Base-by-base conservation (phyloP, 2,888 invertebrate species). In the Chrysolina americana region DNA sequence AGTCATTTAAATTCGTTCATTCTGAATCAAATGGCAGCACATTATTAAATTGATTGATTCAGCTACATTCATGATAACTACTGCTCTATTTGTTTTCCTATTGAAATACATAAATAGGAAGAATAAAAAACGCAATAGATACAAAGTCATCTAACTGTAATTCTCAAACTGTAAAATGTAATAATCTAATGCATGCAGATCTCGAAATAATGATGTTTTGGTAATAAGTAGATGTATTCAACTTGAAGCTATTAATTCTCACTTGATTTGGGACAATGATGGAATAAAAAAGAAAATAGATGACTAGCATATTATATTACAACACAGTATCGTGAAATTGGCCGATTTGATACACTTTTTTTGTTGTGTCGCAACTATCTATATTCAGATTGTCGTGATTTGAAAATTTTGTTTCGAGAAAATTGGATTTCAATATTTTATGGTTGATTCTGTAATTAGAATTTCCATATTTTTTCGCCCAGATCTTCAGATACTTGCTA, bases 341-440 rank as follows among this genome's bases (percentile, higher is more conserved):
- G 68, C 73, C 76, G 73, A 77, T 76, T 77, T 71, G 65, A 70
- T 76, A 71, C 75, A 75, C 73, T 68, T 68, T 74, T 66, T 74
- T 68, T 41, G 41, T 17, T 28, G 23, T 68, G 68, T 71, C 76
- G 71, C 66, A 71, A 71, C 66, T 70, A 70, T 64, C 62, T 69
- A 70, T 65, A 70, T 70, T 65, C 66, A 56, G 65, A 70, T 74
- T 66, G 70, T 70, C 70, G 62, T 62, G 56, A 11, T 65, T 15
- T 28, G 36, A 36, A 36, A 36, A 36, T 64, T 15, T 17, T 19
- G 65, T 65, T 41, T 47, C 17, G 17, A 41, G 68, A 59, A 44
- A 62, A 59, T 69, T 59, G 28, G 13, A 21, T 59, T 50, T 19
- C 9, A 50, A 50, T 50, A 50, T 50, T 50, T 19, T 19, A 17